Conservation (phyloP, 2,113 vertebrate genomes). For the Seriola dumerili region DNA sequence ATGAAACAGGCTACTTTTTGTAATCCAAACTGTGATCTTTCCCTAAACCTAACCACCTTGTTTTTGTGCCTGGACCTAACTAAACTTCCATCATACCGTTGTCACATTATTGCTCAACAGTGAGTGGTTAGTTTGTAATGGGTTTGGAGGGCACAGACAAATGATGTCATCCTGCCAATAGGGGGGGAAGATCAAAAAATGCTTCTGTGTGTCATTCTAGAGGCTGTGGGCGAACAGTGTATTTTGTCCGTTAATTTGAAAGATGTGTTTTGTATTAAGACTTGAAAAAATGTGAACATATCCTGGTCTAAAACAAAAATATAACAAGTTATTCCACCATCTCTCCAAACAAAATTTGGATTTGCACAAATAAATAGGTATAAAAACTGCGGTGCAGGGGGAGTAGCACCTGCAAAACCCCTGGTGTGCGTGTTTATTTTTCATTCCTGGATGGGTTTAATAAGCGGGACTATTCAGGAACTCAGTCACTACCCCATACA, state of each 20-base stretch:
- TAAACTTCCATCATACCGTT: not conserved
- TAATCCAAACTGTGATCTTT: too few relatives aligned
- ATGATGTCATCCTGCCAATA: too few relatives aligned
- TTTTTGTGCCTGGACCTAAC: not conserved
- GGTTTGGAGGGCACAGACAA: too few relatives aligned
- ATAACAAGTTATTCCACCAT: conserved; percentile 19
- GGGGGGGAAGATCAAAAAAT: too few relatives aligned
- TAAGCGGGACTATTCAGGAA: conserved; percentile 30
- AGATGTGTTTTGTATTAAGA: not conserved
- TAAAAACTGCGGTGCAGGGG: conserved; percentile 19
- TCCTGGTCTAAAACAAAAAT: conserved; percentile 6
- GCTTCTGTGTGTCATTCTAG: too few relatives aligned
- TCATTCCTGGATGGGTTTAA: conserved; percentile 47
- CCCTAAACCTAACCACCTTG: not conserved
- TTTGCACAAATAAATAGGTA: conserved; percentile 51
- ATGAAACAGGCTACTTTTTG: too few relatives aligned
- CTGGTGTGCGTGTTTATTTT: conserved; percentile 51
- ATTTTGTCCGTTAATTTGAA: not conserved
- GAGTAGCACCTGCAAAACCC: conserved; percentile 53
- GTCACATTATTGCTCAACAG: too few relatives aligned
- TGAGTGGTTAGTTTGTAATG: too few relatives aligned
- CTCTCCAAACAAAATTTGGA: conserved; percentile 43
- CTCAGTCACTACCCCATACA: conserved; percentile 26
- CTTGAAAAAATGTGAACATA: conserved; percentile 2
- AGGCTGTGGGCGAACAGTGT: too few relatives aligned